phyloP scores from a whole-genome alignment of 2,113 vertebrate species.

The Tamias sibiricus region DNA sequence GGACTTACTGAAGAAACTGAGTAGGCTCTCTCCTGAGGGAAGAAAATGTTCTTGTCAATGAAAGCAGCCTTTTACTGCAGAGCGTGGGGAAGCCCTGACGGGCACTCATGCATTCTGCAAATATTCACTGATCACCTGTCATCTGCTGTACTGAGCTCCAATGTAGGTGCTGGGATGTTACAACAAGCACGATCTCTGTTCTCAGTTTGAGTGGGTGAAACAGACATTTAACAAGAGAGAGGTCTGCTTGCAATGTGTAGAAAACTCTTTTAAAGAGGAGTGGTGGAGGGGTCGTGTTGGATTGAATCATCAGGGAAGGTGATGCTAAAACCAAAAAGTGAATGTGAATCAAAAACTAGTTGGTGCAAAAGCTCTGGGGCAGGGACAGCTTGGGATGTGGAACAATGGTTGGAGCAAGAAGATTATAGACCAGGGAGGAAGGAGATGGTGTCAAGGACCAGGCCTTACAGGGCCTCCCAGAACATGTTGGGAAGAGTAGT shows the following conservation, averaged over 20 bases:
- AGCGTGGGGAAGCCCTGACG: not conserved
- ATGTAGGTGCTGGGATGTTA: too few relatives aligned
- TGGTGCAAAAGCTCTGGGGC: not conserved
- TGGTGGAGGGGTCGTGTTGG: not conserved
- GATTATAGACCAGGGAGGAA: accelerated
- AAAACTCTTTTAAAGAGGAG: not conserved
- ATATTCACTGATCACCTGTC: too few relatives aligned
- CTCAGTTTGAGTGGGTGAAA: not conserved
- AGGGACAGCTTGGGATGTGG: not conserved
- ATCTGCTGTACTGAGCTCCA: too few relatives aligned
- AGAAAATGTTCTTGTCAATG: not conserved
- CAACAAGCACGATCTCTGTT: not conserved
- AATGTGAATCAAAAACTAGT: not conserved
- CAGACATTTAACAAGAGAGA: not conserved
- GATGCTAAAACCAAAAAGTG: not conserved
- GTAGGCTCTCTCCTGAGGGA: not conserved
- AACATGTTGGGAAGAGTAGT: not conserved
- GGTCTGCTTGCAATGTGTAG: not conserved
- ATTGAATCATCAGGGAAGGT: not conserved
- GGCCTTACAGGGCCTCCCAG: accelerated
- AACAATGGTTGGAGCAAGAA: not conserved
- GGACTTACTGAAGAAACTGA: not conserved
- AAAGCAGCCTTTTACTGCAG: not conserved
- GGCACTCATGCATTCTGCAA: too few relatives aligned
- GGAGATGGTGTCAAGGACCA: too few relatives aligned